These are phyloP conservation scores for Laticauda laticaudata DNA, from an alignment of 2,113 vertebrate species.

Conservation along the genomic window DNA sequence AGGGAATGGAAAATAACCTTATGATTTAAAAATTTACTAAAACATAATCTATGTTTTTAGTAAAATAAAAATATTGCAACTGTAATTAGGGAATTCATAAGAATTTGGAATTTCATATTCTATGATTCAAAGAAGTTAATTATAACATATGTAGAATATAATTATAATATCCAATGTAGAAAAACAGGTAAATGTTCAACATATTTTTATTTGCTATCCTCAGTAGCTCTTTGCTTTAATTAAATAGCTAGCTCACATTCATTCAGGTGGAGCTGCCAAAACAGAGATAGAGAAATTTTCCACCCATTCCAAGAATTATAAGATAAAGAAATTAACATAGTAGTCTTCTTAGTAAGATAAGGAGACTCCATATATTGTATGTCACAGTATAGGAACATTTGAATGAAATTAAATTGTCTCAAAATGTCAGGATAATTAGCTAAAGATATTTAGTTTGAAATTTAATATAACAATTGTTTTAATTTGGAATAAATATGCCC, in stretches of 20 bases:
- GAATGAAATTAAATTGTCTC: background rate
- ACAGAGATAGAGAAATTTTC: background rate
- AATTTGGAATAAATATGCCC: background rate
- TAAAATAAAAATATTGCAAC: background rate
- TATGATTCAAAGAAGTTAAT: background rate
- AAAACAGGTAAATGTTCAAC: background rate
- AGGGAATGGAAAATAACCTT: no score
- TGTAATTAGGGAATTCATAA: background rate
- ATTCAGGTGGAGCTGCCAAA: background rate
- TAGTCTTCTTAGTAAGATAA: background rate
- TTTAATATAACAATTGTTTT: background rate
- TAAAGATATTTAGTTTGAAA: background rate
- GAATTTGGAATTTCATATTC: background rate
- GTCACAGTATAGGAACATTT: background rate
- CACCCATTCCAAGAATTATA: background rate
- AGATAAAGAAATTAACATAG: background rate
- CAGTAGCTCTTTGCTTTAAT: background rate
- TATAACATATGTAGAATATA: background rate
- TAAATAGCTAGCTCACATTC: background rate
- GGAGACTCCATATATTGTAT: background rate
- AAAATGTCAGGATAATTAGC: background rate
- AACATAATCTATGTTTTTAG: background rate
- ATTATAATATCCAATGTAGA: background rate
- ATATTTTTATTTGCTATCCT: background rate
- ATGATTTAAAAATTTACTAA: no score